A percentile compares a stretch with the other conserved stretches of the same genome.
phyloP scores from a whole-genome alignment of 2,797 vertebrate genomes.

The Chaenodraco wilsoni region DNA sequence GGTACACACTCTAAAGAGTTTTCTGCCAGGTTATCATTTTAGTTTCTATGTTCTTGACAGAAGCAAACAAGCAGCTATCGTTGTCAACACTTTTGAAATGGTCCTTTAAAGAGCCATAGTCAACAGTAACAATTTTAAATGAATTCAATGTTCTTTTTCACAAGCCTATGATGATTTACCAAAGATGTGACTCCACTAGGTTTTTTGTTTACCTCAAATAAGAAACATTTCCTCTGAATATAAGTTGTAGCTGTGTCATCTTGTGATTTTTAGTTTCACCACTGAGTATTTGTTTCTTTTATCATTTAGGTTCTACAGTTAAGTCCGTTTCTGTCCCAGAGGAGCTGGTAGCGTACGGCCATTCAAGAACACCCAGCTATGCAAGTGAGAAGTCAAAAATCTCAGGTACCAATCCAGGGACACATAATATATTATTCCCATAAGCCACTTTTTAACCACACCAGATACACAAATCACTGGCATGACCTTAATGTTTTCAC shows the following conservation, averaged over 20 bases:
- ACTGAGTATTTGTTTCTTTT: background rate
- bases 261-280: background rate
- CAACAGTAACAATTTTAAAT: background rate
- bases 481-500: background rate
- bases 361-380: slow-evolving; percentile 93
- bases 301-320: slow-evolving; percentile 76
- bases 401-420: slow-evolving; percentile 85
- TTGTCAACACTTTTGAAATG: slow-evolving; percentile 3
- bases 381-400: slow-evolving; percentile 91
- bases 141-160: background rate
- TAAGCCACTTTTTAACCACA: background rate
- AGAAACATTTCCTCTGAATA: background rate
- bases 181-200: background rate
- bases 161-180: background rate
- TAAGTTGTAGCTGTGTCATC: background rate
- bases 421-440: background rate
- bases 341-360: slow-evolving; percentile 86
- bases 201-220: background rate
- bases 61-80: background rate
- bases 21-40: background rate
- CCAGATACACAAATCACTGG: background rate
- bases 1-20: slow-evolving; percentile 29
- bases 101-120: background rate
- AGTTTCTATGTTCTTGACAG: background rate
- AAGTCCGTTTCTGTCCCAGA: slow-evolving; percentile 90